These are phyloP conservation scores for Staurois parvus DNA, from an alignment of 2,797 vertebrate genomes.

Conservation along the genomic window DNA sequence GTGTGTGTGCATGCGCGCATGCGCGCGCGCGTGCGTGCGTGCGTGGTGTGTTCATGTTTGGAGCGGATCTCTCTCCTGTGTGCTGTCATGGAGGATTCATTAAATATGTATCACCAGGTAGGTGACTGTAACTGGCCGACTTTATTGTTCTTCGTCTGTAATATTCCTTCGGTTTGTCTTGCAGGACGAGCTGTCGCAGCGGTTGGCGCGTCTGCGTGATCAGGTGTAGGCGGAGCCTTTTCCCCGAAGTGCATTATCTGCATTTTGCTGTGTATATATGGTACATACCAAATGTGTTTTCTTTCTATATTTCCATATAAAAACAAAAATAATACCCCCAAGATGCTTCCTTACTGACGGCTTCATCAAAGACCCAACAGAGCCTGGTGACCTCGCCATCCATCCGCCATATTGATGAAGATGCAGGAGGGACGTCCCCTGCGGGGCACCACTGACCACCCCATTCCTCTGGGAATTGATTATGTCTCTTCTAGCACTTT, in stretches of 20 bases:
- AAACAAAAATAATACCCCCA: neutral
- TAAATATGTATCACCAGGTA: too few relatives aligned
- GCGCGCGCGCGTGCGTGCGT: too few relatives aligned
- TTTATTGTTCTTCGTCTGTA: too few relatives aligned
- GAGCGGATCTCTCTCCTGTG: too few relatives aligned
- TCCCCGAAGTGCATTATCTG: neutral
- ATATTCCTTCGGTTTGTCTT: neutral
- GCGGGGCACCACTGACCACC: neutral
- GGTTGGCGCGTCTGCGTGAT: conserved; percentile 76
- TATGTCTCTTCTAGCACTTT: neutral
- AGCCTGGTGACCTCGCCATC: too few relatives aligned
- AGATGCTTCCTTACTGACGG: neutral
- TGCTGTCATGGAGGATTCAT: too few relatives aligned
- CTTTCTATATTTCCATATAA: neutral
- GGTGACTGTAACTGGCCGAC: too few relatives aligned
- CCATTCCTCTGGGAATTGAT: too few relatives aligned
- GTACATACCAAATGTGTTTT: neutral
- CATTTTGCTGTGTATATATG: neutral
- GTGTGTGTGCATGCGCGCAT: too few relatives aligned
- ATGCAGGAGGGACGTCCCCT: neutral
- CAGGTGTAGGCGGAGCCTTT: conserved; percentile 68
- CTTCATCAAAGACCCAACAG: too few relatives aligned
- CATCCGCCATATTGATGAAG: too few relatives aligned
- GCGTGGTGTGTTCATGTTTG: too few relatives aligned
- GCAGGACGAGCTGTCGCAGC: conserved; percentile 78